Conservation (phyloP, 2,113 vertebrate genomes). For the Coregonus clupeaformis region DNA sequence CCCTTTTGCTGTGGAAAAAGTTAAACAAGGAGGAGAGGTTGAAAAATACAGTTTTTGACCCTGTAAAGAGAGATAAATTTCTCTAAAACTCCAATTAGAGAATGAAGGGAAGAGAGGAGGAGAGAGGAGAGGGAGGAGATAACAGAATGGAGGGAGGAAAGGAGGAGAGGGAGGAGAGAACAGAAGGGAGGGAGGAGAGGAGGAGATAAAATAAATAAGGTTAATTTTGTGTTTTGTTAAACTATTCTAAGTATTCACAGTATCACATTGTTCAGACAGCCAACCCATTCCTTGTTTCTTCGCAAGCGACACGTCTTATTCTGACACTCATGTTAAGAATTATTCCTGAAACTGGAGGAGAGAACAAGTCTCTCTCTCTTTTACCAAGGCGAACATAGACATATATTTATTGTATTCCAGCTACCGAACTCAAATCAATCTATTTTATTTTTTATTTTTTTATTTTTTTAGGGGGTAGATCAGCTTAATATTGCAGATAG, state of each 20-base stretch:
- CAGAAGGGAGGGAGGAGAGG: neutral
- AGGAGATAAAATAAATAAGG: neutral
- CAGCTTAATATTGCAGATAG: too few relatives aligned
- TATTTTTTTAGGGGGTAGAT: too few relatives aligned
- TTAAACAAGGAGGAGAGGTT: slow-evolving; percentile 41
- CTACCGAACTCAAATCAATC: slow-evolving; percentile 47
- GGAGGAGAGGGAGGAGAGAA: neutral
- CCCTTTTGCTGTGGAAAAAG: slow-evolving; percentile 61
- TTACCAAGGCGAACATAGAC: neutral
- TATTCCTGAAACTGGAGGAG: neutral
- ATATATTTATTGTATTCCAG: neutral
- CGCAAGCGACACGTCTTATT: too few relatives aligned
- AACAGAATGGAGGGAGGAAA: slow-evolving; percentile 1
- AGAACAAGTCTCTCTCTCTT: neutral
- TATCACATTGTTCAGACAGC: neutral
- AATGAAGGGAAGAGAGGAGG: neutral
- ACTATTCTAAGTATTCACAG: neutral
- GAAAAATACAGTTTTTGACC: slow-evolving; percentile 42
- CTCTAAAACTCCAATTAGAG: slow-evolving; percentile 28
- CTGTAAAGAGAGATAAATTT: slow-evolving; percentile 11
- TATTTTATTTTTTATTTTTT: too few relatives aligned
- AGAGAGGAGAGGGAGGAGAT: neutral
- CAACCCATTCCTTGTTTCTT: neutral
- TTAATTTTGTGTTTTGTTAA: neutral
- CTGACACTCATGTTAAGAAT: neutral